Evolutionary conservation across 1,140 invertebrate genomes (phyloP).

Genomic region (Zaprionus nigranus): DNA sequence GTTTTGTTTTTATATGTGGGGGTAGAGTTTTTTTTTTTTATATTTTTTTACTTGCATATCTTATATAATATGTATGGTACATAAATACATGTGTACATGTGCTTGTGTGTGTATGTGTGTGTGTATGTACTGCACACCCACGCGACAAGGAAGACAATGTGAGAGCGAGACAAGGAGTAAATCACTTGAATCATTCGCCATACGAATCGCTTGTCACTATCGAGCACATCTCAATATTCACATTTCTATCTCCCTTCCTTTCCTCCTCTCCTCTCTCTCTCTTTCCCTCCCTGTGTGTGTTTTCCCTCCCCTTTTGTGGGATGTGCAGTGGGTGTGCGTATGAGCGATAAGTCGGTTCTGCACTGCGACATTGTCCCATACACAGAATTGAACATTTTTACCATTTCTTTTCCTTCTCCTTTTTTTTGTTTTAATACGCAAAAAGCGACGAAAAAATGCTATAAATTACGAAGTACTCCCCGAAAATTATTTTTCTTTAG

Average conservation of each 20-base stretch:
- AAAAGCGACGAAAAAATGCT: conserved; percentile 54
- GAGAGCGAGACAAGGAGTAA: conserved; percentile 57
- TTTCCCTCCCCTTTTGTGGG: conserved; percentile 7
- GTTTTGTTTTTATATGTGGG: conserved; percentile 27
- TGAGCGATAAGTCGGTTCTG: conserved; percentile 24
- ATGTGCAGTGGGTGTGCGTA: neutral
- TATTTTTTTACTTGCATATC: conserved; percentile 26
- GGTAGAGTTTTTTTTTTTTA: conserved; percentile 21
- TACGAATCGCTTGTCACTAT: conserved; percentile 46
- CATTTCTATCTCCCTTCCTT: conserved; percentile 20
- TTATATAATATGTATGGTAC: conserved; percentile 36
- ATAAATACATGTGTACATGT: conserved; percentile 24
- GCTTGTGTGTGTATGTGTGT: conserved; percentile 10
- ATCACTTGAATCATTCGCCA: conserved; percentile 62
- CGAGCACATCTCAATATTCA: conserved; percentile 73
- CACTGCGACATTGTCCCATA: conserved; percentile 56
- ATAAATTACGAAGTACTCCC: conserved; percentile 70
- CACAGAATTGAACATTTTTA: conserved; percentile 63
- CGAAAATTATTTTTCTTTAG: conserved; percentile 25
- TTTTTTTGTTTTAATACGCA: conserved; percentile 35
- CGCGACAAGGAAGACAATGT: conserved; percentile 32
- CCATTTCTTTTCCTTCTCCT: conserved; percentile 25
- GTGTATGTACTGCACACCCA: conserved; percentile 21
- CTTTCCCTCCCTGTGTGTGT: neutral
- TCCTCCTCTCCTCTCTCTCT: conserved; percentile 6